Conservation (phyloP, 1,140 invertebrate species). For the Euura saliciscinereae region DNA sequence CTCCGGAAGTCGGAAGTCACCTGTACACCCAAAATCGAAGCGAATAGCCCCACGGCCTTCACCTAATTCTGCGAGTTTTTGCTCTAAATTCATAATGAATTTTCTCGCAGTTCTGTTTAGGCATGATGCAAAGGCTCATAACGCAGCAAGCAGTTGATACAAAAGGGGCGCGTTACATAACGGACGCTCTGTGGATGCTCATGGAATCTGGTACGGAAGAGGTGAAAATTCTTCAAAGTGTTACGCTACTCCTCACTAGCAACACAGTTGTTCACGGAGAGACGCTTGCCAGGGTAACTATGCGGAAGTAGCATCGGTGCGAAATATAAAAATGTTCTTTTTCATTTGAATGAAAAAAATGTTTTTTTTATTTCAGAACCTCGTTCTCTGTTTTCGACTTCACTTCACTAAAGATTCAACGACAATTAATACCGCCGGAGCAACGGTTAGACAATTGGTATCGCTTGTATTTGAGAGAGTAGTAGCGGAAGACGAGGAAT, state of each 20-base stretch:
- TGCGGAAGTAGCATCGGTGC: too few relatives aligned
- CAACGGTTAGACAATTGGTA: conserved; percentile 95
- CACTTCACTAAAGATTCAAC: conserved; percentile 93
- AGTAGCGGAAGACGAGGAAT: conserved; percentile 71
- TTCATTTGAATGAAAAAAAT: conserved; percentile 15
- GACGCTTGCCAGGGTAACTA: conserved; percentile 83
- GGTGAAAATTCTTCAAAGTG: conserved; percentile 95
- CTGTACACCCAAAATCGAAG: too few relatives aligned
- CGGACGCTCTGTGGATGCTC: conserved; percentile 90
- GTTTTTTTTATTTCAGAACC: conserved; percentile 70
- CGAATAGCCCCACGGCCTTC: too few relatives aligned
- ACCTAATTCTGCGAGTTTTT: too few relatives aligned
- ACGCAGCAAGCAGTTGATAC: conserved; percentile 84
- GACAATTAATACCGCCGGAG: conserved; percentile 95
- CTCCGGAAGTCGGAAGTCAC: too few relatives aligned
- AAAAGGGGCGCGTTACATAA: conserved; percentile 89
- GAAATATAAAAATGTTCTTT: neutral
- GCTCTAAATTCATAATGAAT: conserved; percentile 18
- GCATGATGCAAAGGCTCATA: conserved; percentile 86
- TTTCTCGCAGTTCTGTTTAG: conserved; percentile 81
- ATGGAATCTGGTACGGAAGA: conserved; percentile 94
- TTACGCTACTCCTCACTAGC: conserved; percentile 91
- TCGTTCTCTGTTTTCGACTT: conserved; percentile 94
- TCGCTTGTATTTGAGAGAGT: conserved; percentile 96
- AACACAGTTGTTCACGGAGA: conserved; percentile 93